Base-by-base conservation (phyloP, 2,888 invertebrate species). In the Clostera curtula region DNA sequence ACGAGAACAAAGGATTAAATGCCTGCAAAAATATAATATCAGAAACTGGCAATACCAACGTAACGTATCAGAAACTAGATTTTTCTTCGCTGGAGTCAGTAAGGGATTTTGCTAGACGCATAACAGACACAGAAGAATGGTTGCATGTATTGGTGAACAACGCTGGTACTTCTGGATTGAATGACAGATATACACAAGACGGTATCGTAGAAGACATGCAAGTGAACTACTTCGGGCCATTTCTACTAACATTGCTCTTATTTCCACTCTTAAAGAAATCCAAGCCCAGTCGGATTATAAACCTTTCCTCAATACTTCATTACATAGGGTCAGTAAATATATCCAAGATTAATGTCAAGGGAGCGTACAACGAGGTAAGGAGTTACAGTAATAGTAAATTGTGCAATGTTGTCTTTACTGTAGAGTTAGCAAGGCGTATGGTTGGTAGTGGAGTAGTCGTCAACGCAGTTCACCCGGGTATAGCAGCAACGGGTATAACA, bases 361-460 rank as follows among this genome's bases (percentile, higher is more conserved):
- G 40, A 3, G 30, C 40, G 16, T 18, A 18, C 8, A 7, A 18
- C 7, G 6, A 6, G 4, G 18, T 18, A 18, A 3, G 3, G 3
- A 30, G 31, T 5, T 64, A 62, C 25, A 27, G 28, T 2, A 53
- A 55, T 24, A 51, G 53, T 6, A 89, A 89, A 68, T 59, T 89
- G 19, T 88, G 87, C 5, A 85, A 84, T 47, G 49, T 88, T 12
- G 51, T 89, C 9, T 88, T 88, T 49, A 87, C 91, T 0, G 66
- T 85, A 13, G 93, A 93, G 63, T 64, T 93, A 34, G 88, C 90
- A 4, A 83, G 86, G 29, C 84, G 89, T 27, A 61, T 93, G 34
- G 85, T 89, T 50, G 89, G 88, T 2, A 86, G 88, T 1, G 88
- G 87, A 3, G 88, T 43, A 24, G 33, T 33, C 3, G 31, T 14